Base-by-base conservation (phyloP, 1,140 invertebrate genomes). In the Drosophila arizonae region DNA sequence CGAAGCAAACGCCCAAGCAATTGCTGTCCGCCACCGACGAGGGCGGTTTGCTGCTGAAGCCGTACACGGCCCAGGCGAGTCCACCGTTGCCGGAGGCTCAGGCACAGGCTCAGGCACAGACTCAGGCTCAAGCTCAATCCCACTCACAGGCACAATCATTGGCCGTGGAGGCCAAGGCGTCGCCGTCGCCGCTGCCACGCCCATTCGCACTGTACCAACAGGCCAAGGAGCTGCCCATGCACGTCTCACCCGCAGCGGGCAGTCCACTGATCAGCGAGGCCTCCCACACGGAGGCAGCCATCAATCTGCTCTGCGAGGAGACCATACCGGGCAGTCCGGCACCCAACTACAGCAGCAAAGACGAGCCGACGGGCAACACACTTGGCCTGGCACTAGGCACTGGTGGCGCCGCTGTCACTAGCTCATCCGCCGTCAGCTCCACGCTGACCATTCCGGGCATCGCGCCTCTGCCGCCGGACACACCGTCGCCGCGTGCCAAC, bases 281-380 rank as follows among this genome's bases (percentile, higher is more conserved):
- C 26, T 50, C 21, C 11, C 85, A 81, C 52, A 85, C 72, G 66
- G 92, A 92, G 67, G 93, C 92, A 60, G 93, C 92, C 62, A 93
- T 94, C 55, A 95, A 94, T 76, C 93, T 96, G 48, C 89, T 97
- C n/a, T 97, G 97, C 91, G 96, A 97, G 85, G 96, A 97, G 92
- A 97, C 96, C 28, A 97, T 98, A 86, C 96, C 96, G 1, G 95
- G 96, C 21, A 96, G 96, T 79, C 96, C 96, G n/a, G 95, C 96
- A 46, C 95, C 95, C 1, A 93, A 46, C n/a, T 90, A 91, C 9
- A 71, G 65, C 2, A 92, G 93, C 21, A 92, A 93, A 24, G 79
- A 81, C 51, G 84, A 92, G 0, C 78, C 89, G 33, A 28, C n/a
- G 5, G 3, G 55, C 46, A 36, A 30, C 28, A n/a, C 4, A 2